phyloP scores from a whole-genome alignment of 2,113 vertebrate genomes.

The Panurus biarmicus region DNA sequence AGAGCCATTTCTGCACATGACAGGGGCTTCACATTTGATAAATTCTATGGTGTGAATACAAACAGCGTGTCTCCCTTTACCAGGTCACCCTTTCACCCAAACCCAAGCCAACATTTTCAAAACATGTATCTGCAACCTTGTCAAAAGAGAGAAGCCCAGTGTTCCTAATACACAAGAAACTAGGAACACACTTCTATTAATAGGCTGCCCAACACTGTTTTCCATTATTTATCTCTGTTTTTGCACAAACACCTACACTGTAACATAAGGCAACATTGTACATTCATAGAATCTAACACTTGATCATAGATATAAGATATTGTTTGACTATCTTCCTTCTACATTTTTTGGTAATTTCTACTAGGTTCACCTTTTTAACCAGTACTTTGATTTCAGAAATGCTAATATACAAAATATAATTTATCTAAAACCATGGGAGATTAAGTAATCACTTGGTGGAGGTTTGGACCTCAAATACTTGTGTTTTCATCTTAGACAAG shows the following conservation, averaged over 20 bases:
- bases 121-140: not conserved
- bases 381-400: not conserved
- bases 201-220: not conserved
- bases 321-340: not conserved
- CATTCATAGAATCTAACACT: not conserved
- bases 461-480: not conserved
- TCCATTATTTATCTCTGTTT: not conserved
- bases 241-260: not conserved
- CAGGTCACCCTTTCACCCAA: not conserved
- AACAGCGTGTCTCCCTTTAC: not conserved
- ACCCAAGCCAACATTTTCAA: not conserved
- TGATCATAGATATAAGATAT: not conserved
- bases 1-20: not conserved
- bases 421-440: not conserved
- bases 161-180: not conserved
- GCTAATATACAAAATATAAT: not conserved
- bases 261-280: not conserved
- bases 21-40: not conserved
- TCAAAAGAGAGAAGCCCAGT: not conserved
- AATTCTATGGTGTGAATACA: not conserved
- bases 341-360: not conserved
- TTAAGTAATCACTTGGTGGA: not conserved
- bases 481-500: not conserved
- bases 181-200: not conserved
- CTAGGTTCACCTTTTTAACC: not conserved